Evolutionary conservation across 1,140 invertebrate species (phyloP), one percentile per base, ranked within the genome.

Genomic region (Neuroterus valhalla): DNA sequence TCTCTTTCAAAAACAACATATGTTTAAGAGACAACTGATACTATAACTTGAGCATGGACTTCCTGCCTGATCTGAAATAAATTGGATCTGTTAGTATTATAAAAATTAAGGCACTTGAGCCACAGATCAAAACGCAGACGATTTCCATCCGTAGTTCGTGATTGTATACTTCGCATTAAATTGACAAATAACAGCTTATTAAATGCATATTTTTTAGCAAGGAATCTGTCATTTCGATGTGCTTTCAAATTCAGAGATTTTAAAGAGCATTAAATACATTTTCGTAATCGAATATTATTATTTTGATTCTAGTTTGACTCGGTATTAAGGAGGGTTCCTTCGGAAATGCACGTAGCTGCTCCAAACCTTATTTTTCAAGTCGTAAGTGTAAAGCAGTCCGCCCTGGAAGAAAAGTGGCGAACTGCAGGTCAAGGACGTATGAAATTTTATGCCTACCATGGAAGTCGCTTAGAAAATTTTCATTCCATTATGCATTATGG

Each of bases 401-500:
- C 87, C 44, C 83, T 88, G 4, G 93, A 94, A 83, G 83, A 90
- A 50, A 92, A 90, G 78, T 94, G 93, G 92, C 90, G 88, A 79
- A 90, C 90, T 38, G 74, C 91, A 42, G 87, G 91, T 19, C 87
- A 91, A 80, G 90, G 91, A 73, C 90, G 91, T 78, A 89, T 91
- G 70, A 91, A 92, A 19, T 91, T 95, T 82, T 93, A 92, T 85
- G 95, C 94, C 14, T 96, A 93, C 82, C 94, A 96, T 89, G 95
- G 95, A 26, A 96, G 94, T 86, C 90, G 93, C 75, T 87, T 95
- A 70, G 94, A 96, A 87, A 96, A 96, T 88, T 96, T 96, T 86
- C 93, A 96, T 90, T 95, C 95, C 0, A 96, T 96, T 75, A 85
- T 96, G 45, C 92, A 95, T 86, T 93, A 94, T 89, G 95, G 95